phyloP scores from a whole-genome alignment of 1,140 invertebrate species.

The Hyposmocoma kahamanoa region DNA sequence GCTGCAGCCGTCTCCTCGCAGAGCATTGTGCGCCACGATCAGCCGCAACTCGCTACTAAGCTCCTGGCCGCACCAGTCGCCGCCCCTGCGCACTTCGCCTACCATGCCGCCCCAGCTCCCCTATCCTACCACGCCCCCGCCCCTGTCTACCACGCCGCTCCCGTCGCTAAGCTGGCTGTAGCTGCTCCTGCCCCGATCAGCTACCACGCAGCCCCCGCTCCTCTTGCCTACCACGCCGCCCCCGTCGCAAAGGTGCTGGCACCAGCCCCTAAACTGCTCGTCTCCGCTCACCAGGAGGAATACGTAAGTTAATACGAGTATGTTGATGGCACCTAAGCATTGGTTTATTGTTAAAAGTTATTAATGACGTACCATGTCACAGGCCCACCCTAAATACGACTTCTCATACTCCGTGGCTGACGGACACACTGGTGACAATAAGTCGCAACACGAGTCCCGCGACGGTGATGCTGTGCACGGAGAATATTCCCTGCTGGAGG shows the following conservation, averaged over 20 bases:
- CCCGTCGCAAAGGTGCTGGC: conserved; percentile 25
- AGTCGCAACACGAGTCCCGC: conserved; percentile 71
- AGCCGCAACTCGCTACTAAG: conserved; percentile 8
- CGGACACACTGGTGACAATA: conserved; percentile 69
- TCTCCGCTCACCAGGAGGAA: conserved; percentile 27
- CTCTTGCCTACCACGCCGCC: conserved; percentile 22
- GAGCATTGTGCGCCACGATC: conserved; percentile 29
- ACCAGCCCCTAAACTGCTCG: conserved; percentile 5
- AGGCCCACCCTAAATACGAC: conserved; percentile 47
- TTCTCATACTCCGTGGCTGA: conserved; percentile 70
- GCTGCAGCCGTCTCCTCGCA: conserved; percentile 31
- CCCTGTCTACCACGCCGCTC: conserved; percentile 19
- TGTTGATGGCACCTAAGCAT: too few relatives aligned
- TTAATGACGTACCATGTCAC: conserved; percentile 3
- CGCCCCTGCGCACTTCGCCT: conserved; percentile 8
- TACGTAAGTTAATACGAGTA: conserved; percentile 27
- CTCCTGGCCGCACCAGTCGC: conserved; percentile 30
- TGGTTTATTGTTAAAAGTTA: too few relatives aligned
- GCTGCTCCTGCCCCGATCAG: conserved; percentile 24
- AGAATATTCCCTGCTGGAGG: conserved; percentile 71
- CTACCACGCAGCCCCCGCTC: conserved; percentile 22
- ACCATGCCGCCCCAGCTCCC: conserved; percentile 24
- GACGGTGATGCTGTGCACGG: conserved; percentile 73
- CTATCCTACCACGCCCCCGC: conserved; percentile 13
- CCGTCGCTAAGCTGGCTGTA: too few relatives aligned